Evolutionary conservation across 2,113 vertebrate species (phyloP).

Genomic region (Grammomys surdaster): DNA sequence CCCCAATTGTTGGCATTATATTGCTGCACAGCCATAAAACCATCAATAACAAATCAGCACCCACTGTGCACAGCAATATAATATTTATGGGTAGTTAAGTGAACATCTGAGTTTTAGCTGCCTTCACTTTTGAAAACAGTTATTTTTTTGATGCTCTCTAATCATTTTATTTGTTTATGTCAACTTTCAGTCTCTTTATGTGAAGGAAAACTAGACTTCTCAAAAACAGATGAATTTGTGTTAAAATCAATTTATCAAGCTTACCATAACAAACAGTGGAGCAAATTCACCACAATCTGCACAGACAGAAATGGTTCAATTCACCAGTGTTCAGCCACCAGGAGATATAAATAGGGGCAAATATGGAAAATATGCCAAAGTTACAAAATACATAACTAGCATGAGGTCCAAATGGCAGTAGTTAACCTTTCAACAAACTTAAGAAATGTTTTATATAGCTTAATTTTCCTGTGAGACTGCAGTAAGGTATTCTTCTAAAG

Average conservation of each 20-base stretch:
- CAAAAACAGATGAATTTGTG: background rate
- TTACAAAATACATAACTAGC: conserved; percentile 1
- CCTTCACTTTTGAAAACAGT: background rate
- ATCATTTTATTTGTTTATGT: conserved; percentile 32
- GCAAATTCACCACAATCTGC: conserved; percentile 26
- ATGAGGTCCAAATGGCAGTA: background rate
- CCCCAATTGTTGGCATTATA: background rate
- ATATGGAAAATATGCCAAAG: conserved; percentile 34
- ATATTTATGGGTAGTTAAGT: background rate
- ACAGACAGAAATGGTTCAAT: conserved; percentile 18
- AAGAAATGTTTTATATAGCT: conserved; percentile 28
- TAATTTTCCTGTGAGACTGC: conserved; percentile 17
- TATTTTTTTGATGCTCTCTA: background rate
- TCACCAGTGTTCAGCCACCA: background rate
- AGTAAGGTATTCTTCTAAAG: background rate
- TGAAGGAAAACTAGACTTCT: conserved; percentile 34
- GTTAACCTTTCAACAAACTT: conserved; percentile 3
- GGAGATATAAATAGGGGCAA: conserved; percentile 35
- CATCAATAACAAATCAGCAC: background rate
- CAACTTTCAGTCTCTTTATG: conserved; percentile 32
- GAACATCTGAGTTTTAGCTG: background rate
- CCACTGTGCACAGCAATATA: background rate
- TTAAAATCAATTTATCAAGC: conserved; percentile 35
- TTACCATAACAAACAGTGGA: conserved; percentile 36
- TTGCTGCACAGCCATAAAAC: background rate